Conservation (phyloP, 1,140 invertebrate species). For the Bombus pascuorum region DNA sequence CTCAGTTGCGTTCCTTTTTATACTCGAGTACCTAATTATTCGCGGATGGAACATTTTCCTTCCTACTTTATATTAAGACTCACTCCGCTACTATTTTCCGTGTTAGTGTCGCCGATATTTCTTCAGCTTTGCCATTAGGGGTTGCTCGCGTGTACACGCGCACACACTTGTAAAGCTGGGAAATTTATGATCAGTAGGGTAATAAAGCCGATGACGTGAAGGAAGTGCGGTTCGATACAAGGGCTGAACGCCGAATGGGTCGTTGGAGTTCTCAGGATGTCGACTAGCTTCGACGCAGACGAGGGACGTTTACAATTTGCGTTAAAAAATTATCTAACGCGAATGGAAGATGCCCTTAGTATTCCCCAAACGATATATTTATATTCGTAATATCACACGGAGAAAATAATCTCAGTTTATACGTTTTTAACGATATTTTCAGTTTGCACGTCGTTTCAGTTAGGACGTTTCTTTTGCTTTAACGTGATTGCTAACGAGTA, state of each 20-base stretch:
- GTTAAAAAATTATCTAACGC: too few species aligned
- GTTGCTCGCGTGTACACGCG: conserved; percentile 8
- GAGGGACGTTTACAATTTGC: too few species aligned
- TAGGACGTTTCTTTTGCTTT: neutral
- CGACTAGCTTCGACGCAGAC: neutral
- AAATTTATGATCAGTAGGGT: conserved; percentile 57
- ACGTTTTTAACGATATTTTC: too few species aligned
- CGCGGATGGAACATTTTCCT: neutral
- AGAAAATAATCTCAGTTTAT: too few species aligned
- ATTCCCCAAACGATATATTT: too few species aligned
- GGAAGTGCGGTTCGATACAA: neutral
- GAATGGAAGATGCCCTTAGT: too few species aligned
- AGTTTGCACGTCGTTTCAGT: too few species aligned
- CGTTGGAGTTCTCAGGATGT: conserved; percentile 28
- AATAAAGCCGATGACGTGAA: conserved; percentile 52
- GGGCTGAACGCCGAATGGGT: conserved; percentile 2
- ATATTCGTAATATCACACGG: too few species aligned
- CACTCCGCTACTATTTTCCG: conserved; percentile 27
- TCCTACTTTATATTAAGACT: neutral
- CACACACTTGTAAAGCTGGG: neutral
- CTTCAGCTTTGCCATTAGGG: neutral
- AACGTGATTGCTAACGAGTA: too few species aligned
- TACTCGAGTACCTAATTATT: neutral
- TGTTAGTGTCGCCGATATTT: conserved; percentile 43
- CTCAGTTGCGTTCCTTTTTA: neutral